Base-by-base conservation (phyloP, 2,797 vertebrate genomes). In the Arrhamphus sclerolepis region DNA sequence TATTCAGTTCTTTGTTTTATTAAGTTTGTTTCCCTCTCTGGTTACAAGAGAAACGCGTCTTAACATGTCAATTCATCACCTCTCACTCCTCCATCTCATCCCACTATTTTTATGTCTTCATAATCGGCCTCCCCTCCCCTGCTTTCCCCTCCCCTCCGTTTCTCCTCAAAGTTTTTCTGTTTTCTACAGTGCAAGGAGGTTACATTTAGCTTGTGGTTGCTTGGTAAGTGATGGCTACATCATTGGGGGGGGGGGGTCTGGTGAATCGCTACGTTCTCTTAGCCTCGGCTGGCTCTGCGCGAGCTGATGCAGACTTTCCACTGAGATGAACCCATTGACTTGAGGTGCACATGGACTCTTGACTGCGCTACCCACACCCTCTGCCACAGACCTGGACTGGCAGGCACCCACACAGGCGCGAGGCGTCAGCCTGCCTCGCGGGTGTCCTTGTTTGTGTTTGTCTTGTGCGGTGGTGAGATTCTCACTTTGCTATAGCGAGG, bases 171-270 rank as follows among this genome's bases (percentile, higher is more conserved):
- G 70, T 69, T 82, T 79, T 83, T 72, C 76, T 88, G 76, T 88
- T 86, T 86, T 86, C 62, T 88, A 75, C 88, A 72, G 69, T 31
- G 81, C 74, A 75, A 80, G 78, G 77, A 85, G 77, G 87, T 89
- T 87, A 68, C 85, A 89, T 93, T 92, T 92, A 91, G 89, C 81
- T 69, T 90, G 89, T 63, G 91, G 91, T 89, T 62, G 63, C 79
- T 76, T 31, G 73, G 81, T 79, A 86, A 86, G 80, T 81, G 72
- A 84, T 82, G 81, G 78, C 81, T 87, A 55, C 80, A 75, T 78
- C 80, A 66, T 70, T 22, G 31, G 41, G 48, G 81, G 68, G 31
- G 41, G 48, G 81, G 68, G 63, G 59, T 75, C 77, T 77, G 76
- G 68, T 79, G 77, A 70, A 81, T 82, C 31, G 56, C 65, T 86